Conservation (phyloP, 1,140 invertebrate species). For the Diachasma alloeum region DNA sequence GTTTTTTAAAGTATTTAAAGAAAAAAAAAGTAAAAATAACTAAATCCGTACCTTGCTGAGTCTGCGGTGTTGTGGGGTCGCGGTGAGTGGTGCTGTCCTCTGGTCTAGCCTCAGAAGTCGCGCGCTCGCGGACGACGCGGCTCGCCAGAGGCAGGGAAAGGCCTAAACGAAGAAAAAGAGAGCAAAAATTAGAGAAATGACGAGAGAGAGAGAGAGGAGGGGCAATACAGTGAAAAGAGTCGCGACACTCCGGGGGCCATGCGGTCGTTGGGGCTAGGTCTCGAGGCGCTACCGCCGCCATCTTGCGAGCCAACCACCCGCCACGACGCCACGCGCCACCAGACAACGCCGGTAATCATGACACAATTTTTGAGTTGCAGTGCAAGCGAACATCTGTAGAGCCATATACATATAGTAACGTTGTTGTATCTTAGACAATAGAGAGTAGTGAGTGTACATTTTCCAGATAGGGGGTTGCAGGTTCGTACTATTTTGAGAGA, state of each 20-base stretch:
- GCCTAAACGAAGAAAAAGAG: slow-evolving; percentile 26
- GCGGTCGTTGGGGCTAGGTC: too few relatives aligned
- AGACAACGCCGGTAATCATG: slow-evolving; percentile 42
- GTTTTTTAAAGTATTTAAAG: slow-evolving; percentile 39
- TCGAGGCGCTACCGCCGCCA: too few relatives aligned
- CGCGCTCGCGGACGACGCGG: not conserved
- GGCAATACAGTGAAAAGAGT: not conserved
- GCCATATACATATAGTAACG: slow-evolving; percentile 66
- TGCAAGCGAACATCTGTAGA: slow-evolving; percentile 67
- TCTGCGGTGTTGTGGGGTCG: not conserved
- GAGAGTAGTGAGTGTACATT: slow-evolving; percentile 57
- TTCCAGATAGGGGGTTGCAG: slow-evolving; percentile 44
- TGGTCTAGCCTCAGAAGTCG: not conserved
- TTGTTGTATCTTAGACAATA: slow-evolving; percentile 64
- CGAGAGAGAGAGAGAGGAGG: not conserved
- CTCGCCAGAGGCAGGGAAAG: slow-evolving; percentile 20
- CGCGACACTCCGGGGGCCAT: not conserved
- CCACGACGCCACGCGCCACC: slow-evolving; percentile 25
- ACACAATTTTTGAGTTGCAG: slow-evolving; percentile 66
- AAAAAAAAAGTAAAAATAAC: slow-evolving; percentile 42
- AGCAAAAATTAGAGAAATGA: not conserved
- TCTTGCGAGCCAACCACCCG: not conserved
- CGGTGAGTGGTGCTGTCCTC: not conserved
- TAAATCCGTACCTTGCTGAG: slow-evolving; percentile 38
- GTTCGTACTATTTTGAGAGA: slow-evolving; percentile 42